These are phyloP conservation scores for Ariolimax columbianus DNA, from an alignment of 2,888 invertebrate genomes.

Conservation along the genomic window DNA sequence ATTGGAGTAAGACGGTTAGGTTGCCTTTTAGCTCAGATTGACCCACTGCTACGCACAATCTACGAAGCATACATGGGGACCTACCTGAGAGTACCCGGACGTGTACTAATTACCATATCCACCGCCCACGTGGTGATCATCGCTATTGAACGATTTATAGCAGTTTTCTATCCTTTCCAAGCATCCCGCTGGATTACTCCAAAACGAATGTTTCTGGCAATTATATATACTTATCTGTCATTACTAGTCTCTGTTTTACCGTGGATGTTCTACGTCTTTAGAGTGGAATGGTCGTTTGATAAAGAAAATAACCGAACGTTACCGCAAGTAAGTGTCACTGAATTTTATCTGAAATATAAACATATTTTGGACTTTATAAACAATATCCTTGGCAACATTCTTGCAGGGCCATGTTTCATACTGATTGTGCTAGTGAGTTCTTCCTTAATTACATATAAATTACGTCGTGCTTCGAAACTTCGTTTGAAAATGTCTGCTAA, in stretches of 20 bases:
- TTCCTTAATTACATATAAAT: neutral
- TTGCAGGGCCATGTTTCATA: neutral
- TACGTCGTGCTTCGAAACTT: neutral
- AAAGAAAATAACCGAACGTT: neutral
- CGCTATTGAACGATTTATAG: conserved; percentile 33
- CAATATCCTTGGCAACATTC: neutral
- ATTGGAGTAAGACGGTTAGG: neutral
- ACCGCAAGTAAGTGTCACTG: neutral
- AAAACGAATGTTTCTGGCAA: neutral
- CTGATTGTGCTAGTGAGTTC: neutral
- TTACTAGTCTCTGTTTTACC: neutral
- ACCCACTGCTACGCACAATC: neutral
- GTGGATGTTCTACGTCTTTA: neutral
- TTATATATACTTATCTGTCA: neutral
- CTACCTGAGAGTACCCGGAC: neutral
- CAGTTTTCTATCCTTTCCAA: conserved; percentile 32
- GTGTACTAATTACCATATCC: neutral
- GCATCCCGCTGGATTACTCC: neutral
- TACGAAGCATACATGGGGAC: neutral
- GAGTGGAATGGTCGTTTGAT: conserved; percentile 6
- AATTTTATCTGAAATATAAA: neutral
- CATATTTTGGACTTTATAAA: neutral
- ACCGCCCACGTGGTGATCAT: neutral
- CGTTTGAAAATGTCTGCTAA: neutral
- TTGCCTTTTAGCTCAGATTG: neutral